Base-by-base conservation (phyloP, 2,888 invertebrate species). In the Melolontha melolontha region DNA sequence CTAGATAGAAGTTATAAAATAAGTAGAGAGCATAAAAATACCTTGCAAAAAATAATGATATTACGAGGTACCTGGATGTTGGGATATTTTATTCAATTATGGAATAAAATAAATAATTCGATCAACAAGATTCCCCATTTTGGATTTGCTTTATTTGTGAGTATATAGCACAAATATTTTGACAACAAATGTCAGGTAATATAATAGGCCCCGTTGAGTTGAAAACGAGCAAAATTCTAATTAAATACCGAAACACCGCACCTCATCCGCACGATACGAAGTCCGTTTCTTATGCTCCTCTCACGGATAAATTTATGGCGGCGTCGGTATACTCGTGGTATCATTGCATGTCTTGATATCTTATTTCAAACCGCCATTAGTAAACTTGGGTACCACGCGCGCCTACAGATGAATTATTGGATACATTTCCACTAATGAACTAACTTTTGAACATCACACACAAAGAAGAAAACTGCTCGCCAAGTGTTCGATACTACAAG, bases 271-370 rank as follows among this genome's bases (percentile, higher is more conserved):
- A 72, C 70, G 72, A 73, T 69, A 72, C 72, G 72, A 41, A 72
- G 75, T 75, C 74, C 76, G 77, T 78, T 79, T 78, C 78, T 79
- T 77, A 76, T 79, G 79, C 79, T 75, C 59, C 59, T 62, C 74
- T 75, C 75, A 71, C 78, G 74, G 78, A 79, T 79, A 78, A 81
- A 82, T 82, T 81, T 81, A 81, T 80, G 67, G 73, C 66, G 75
- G 68, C 67, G 73, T 62, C 51, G 41, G 67, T 42, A 49, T 62
- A 34, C 69, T 69, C 69, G 73, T 72, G 77, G 79, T 82, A 82
- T 82, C 82, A 82, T 82, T 82, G 83, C 83, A 82, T 83, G 83
- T 77, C 79, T 79, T 81, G 82, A 83, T 83, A 83, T 83, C 82
- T 83, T 83, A 82, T 83, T 83, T 83, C 83, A 82, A 78, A 75